A percentile compares a stretch with the other conserved stretches of the same genome.
These are phyloP conservation scores for Tokudaia muenninki DNA, from an alignment of 2,797 vertebrate species.

Conservation along the genomic window DNA sequence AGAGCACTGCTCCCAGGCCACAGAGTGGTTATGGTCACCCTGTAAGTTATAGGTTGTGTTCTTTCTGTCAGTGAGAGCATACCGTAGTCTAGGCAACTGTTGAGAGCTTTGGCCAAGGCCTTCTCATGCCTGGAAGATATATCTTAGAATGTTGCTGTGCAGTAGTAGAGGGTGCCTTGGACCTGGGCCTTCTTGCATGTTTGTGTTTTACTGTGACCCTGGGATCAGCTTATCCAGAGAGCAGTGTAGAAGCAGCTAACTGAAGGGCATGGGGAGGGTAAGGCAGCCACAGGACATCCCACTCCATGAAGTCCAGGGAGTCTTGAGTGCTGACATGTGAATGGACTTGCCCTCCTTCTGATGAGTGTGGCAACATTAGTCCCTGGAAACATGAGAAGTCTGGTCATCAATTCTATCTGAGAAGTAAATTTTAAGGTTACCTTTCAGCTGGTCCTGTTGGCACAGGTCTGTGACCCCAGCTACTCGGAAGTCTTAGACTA, in stretches of 20 bases:
- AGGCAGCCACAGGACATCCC: background rate
- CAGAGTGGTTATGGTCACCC: no score
- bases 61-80: background rate
- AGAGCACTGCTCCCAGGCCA: background rate
- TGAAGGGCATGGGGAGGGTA: background rate
- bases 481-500: background rate
- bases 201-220: background rate
- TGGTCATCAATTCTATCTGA: background rate
- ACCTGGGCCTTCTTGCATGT: background rate
- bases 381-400: background rate
- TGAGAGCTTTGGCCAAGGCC: background rate
- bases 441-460: background rate
- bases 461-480: background rate
- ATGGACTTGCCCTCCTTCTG: background rate
- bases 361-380: background rate
- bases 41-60: background rate
- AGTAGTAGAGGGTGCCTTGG: background rate
- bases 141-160: background rate
- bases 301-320: rapidly evolving
- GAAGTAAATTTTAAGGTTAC: background rate
- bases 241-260: background rate
- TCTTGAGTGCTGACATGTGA: background rate
- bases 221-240: background rate
- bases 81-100: rapidly evolving
- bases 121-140: background rate